A percentile compares a stretch with the other conserved stretches of the same genome.
Evolutionary conservation across 2,113 vertebrate genomes (phyloP).

Genomic region (Urocitellus parryii): DNA sequence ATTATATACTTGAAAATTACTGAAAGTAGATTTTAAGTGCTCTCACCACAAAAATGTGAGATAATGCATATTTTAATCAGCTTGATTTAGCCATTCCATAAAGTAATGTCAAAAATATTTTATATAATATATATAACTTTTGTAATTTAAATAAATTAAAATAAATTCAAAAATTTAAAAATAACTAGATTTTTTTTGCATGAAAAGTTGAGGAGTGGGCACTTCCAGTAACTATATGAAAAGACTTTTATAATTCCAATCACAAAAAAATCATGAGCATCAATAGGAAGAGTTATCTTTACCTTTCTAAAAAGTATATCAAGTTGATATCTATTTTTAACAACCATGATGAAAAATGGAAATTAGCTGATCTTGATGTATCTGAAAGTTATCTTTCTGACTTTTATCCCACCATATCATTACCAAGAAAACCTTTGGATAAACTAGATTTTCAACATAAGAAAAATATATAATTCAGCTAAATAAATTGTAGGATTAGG

Average conservation of each 20-base stretch:
- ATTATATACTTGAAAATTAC: not conserved
- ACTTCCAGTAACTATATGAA: not conserved
- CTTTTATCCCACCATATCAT: constrained; percentile 34
- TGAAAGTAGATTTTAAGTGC: not conserved
- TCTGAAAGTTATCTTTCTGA: constrained; percentile 7
- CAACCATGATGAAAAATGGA: constrained; percentile 3
- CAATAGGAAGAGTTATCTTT: not conserved
- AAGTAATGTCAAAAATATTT: not conserved
- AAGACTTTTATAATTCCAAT: not conserved
- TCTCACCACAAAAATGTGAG: not conserved
- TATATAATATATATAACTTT: not conserved
- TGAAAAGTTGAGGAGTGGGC: not conserved
- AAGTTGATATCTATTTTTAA: not conserved
- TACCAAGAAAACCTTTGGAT: not conserved
- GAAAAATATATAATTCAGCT: not conserved
- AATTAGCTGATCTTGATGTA: constrained; percentile 28
- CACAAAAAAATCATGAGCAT: not conserved
- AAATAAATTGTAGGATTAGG: not conserved
- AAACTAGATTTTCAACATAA: not conserved
- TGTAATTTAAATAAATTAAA: not conserved
- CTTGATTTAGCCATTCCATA: not conserved
- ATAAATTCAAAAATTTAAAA: not conserved
- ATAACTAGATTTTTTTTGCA: not conserved
- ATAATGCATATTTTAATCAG: not conserved
- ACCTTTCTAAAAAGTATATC: not conserved